phyloP scores from a whole-genome alignment of 2,888 invertebrate species.

The Tiphia femorata region DNA sequence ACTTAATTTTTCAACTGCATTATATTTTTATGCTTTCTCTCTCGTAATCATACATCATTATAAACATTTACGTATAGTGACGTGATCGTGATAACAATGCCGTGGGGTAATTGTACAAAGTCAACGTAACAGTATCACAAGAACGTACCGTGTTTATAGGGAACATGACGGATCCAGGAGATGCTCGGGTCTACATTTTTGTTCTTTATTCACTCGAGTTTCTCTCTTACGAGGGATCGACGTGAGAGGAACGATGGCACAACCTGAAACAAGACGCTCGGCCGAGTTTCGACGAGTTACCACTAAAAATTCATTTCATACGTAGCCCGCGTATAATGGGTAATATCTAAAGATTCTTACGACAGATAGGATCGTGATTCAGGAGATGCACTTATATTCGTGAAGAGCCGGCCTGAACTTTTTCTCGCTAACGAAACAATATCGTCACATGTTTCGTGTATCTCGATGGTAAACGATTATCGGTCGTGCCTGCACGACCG shows the following conservation, averaged over 20 bases:
- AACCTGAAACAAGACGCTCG: neutral
- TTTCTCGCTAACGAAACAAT: neutral
- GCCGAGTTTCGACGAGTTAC: neutral
- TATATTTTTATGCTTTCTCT: constrained; percentile 46
- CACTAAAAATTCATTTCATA: no score
- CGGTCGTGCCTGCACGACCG: no score
- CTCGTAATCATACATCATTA: constrained; percentile 51
- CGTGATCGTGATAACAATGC: constrained; percentile 55
- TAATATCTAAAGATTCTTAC: constrained; percentile 6
- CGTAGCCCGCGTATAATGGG: no score
- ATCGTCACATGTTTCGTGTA: no score
- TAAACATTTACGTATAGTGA: constrained; percentile 57
- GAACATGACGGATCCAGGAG: constrained; percentile 12
- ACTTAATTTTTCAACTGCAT: constrained; percentile 44
- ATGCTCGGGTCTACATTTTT: constrained; percentile 6
- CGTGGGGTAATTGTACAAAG: constrained; percentile 55
- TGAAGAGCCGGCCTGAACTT: neutral
- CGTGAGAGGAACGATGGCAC: constrained; percentile 3
- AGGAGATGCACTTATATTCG: neutral
- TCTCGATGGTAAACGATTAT: no score
- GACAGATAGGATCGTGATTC: constrained; percentile 5
- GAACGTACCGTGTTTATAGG: constrained; percentile 30
- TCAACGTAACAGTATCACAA: constrained; percentile 52
- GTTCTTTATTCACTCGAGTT: neutral
- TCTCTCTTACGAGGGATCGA: neutral